These are phyloP conservation scores for Drosophila aldrichi DNA, from an alignment of 2,888 invertebrate genomes.

Conservation along the genomic window DNA sequence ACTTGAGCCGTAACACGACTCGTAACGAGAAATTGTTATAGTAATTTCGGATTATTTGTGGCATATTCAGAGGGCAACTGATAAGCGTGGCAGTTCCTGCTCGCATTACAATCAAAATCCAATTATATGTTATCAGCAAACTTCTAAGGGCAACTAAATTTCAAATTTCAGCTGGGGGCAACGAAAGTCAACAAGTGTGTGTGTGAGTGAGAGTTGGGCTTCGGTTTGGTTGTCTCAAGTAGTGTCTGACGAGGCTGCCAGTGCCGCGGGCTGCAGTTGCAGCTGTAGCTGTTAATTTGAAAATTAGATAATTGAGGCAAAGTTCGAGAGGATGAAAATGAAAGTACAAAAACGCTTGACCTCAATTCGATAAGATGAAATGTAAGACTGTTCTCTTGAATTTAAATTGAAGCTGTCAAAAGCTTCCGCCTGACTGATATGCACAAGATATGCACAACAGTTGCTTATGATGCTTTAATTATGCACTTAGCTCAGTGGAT, in stretches of 20 bases:
- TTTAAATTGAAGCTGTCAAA: background rate
- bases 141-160: slow-evolving; percentile 47
- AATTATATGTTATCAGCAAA: slow-evolving; percentile 70
- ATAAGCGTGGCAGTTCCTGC: slow-evolving; percentile 48
- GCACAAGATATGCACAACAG: too few species aligned
- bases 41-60: slow-evolving; percentile 24
- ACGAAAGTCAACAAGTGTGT: slow-evolving; percentile 12
- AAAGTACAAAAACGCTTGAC: slow-evolving; percentile 57
- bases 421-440: slow-evolving; percentile 13
- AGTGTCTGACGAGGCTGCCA: slow-evolving; percentile 22
- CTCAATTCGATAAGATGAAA: slow-evolving; percentile 39
- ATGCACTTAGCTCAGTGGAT: slow-evolving; percentile 2
- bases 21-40: background rate
- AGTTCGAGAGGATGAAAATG: slow-evolving; percentile 49
- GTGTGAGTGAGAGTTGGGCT: slow-evolving; percentile 8
- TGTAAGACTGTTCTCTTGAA: slow-evolving; percentile 3
- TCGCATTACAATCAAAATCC: slow-evolving; percentile 70
- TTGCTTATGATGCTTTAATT: slow-evolving; percentile 5
- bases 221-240: slow-evolving; percentile 10
- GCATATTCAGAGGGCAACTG: slow-evolving; percentile 27
- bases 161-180: slow-evolving; percentile 27
- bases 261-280: slow-evolving; percentile 54
- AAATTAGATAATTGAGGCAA: slow-evolving; percentile 70
- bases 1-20: background rate
- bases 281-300: slow-evolving; percentile 76